These are phyloP conservation scores for Drosophila colorata DNA, from an alignment of 2,888 invertebrate species.

Conservation along the genomic window DNA sequence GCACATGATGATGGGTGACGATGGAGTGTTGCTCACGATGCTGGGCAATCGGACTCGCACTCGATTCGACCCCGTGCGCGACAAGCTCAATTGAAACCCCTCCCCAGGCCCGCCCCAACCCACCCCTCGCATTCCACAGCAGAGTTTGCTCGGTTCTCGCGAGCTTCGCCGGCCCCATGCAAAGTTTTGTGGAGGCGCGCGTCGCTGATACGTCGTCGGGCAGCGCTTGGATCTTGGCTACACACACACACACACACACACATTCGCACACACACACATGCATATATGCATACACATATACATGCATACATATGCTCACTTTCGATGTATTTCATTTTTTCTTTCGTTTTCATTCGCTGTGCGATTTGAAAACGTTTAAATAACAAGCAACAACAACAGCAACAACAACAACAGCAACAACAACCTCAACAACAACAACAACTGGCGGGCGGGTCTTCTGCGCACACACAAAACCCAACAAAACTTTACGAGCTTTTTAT, in stretches of 20 bases:
- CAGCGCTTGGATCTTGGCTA: slow-evolving; percentile 45
- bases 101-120: not conserved
- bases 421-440: slow-evolving; percentile 36
- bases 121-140: not conserved
- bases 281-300: not conserved
- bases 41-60: slow-evolving; percentile 41
- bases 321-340: slow-evolving; percentile 80
- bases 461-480: slow-evolving; percentile 60
- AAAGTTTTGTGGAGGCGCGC: slow-evolving; percentile 56
- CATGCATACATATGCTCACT: slow-evolving; percentile 67
- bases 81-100: slow-evolving; percentile 29
- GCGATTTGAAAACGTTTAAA: slow-evolving; percentile 80
- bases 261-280: not conserved
- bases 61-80: slow-evolving; percentile 21
- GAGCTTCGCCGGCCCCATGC: slow-evolving; percentile 46
- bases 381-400: slow-evolving; percentile 62
- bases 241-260: slow-evolving; percentile 14
- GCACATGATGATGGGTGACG: slow-evolving; percentile 23
- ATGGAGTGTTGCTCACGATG: slow-evolving; percentile 16
- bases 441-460: slow-evolving; percentile 77
- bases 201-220: slow-evolving; percentile 73
- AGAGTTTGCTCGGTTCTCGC: slow-evolving; percentile 29
- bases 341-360: slow-evolving; percentile 81
- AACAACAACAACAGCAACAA: slow-evolving; percentile 39
- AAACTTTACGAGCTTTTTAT: slow-evolving; percentile 65